Evolutionary conservation across 2,113 vertebrate genomes (phyloP).

Genomic region (Galemys pyrenaicus): DNA sequence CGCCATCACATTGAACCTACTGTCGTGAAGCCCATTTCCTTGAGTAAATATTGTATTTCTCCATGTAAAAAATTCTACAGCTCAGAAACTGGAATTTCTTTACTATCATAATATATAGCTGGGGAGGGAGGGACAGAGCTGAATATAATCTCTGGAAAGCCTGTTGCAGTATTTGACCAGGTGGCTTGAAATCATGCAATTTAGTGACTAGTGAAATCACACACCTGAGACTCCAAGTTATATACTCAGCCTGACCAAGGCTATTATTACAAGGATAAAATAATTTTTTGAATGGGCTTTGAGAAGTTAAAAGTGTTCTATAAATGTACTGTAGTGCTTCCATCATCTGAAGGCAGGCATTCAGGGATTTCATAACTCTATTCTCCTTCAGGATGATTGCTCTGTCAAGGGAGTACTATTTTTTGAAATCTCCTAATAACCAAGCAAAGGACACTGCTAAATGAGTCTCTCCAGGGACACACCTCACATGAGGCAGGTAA

Average conservation of each 20-base stretch:
- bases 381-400: not conserved
- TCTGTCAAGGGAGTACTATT: not conserved
- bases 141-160: not conserved
- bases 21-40: not conserved
- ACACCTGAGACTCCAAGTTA: not conserved
- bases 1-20: not conserved
- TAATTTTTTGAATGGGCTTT: not conserved
- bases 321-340: not conserved
- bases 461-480: not conserved
- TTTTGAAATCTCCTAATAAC: not conserved
- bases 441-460: not conserved
- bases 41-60: not conserved
- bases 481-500: not conserved
- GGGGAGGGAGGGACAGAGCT: not conserved
- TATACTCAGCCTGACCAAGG: not conserved
- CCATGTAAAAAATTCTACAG: not conserved
- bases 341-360: not conserved
- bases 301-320: not conserved
- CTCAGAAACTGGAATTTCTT: not conserved
- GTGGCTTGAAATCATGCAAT: not conserved
- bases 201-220: not conserved
- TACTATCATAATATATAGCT: not conserved
- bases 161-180: not conserved
- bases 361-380: not conserved
- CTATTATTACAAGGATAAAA: not conserved